Evolutionary conservation across 2,113 vertebrate genomes (phyloP), one percentile per base, ranked within the genome.

Genomic region (Gila orcuttii): DNA sequence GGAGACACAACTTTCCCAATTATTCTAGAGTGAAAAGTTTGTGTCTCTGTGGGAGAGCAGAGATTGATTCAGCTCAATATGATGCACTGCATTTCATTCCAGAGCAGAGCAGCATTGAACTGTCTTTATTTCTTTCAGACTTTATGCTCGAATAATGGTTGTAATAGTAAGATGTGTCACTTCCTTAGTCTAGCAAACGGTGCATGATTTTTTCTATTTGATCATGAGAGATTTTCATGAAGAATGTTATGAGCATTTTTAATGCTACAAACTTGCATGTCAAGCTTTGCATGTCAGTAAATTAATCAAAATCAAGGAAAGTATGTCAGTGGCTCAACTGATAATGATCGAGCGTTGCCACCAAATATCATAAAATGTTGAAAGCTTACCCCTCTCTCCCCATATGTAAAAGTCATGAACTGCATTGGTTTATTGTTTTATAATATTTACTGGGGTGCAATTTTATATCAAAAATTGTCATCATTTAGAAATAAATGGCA

Each of bases 1-100:
- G 83, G 86, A 89, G 39, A 83, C 88, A 31, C 78, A 83, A 57
- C 39, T 71, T 79, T 85, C 74, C 83, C 83, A 82, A 82, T 85
- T 82, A 75, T 82, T 45, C 25, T 74, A 57, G 33, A 82, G 74
- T 42, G 80, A 85, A 76, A 75, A 77, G 78, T 66, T 82, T 57
- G 39, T 78, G 36, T n/a, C 59, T 69, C 57, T 68, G 19, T 55
- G 45, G n/a, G 78, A 52, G 21, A 57, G 47, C 31, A 52, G 11
- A 15, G 42, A 85, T 78, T 79, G 45, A 47, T 83, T 57, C 50
- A 17, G 50, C 62, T 82, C 45, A 36, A 68, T 39, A 39, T 68
- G 83, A 64, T 39, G 31, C 78, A 59, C 42, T 79, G 82, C 75
- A 25, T 73, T 79, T 87, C 45, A 85, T 55, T 85, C 21, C 55